These are phyloP conservation scores for Melipona quadrifasciata DNA, from an alignment of 1,140 invertebrate species.

Conservation along the genomic window DNA sequence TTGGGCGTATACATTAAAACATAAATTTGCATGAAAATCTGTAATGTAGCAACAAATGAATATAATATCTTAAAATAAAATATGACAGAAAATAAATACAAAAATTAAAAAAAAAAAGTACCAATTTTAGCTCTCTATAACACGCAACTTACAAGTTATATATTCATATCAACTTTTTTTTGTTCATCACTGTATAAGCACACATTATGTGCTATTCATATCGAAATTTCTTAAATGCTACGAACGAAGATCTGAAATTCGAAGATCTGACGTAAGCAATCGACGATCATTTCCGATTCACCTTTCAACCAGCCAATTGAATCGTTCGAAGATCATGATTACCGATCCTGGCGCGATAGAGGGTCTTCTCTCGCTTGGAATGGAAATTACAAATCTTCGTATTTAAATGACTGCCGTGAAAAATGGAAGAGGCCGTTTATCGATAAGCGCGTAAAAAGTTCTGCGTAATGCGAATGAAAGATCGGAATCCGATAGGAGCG, in stretches of 20 bases:
- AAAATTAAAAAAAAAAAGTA: too few relatives aligned
- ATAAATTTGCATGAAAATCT: too few relatives aligned
- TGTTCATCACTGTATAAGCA: too few relatives aligned
- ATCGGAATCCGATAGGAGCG: conserved; percentile 36
- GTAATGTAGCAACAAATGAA: too few relatives aligned
- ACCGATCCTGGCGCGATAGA: neutral
- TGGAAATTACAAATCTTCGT: conserved; percentile 38
- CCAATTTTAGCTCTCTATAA: too few relatives aligned
- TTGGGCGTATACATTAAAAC: too few relatives aligned
- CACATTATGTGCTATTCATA: too few relatives aligned
- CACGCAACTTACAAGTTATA: too few relatives aligned
- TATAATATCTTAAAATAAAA: too few relatives aligned
- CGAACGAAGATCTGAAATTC: neutral
- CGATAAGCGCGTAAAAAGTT: conserved; percentile 28
- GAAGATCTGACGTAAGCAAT: neutral
- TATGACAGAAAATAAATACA: too few relatives aligned
- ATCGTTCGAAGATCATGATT: neutral
- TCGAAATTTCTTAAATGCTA: neutral
- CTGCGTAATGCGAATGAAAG: conserved; percentile 36
- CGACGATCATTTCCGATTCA: neutral
- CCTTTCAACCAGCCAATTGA: neutral
- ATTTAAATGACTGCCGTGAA: conserved; percentile 6
- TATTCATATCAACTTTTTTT: too few relatives aligned
- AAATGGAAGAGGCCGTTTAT: conserved; percentile 26
- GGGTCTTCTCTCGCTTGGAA: neutral